Evolutionary conservation across 1,140 invertebrate genomes (phyloP).

Genomic region (Anastrepha obliqua): DNA sequence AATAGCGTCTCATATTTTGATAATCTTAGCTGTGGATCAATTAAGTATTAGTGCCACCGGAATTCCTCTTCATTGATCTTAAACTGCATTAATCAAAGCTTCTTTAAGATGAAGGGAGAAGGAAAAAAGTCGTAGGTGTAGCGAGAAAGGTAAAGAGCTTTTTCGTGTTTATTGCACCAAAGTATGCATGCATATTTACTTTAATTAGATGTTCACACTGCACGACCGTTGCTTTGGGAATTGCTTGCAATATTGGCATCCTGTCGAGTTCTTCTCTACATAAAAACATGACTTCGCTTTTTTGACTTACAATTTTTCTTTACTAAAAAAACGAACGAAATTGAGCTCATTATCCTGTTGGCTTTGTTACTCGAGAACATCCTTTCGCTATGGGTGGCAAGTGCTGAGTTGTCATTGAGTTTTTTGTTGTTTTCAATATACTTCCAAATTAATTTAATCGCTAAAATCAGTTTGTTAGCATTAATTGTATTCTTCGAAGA

Average conservation of each 20-base stretch:
- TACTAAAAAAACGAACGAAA: neutral
- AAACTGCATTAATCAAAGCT: neutral
- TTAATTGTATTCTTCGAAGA: conserved; percentile 34
- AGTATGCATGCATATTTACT: conserved; percentile 2
- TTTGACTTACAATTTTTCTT: neutral
- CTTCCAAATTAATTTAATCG: conserved; percentile 38
- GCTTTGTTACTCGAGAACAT: neutral
- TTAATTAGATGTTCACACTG: conserved; percentile 21
- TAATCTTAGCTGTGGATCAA: neutral
- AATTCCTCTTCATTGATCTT: neutral
- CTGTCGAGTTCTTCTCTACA: neutral
- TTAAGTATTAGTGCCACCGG: neutral
- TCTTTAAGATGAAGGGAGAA: neutral
- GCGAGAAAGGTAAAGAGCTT: neutral
- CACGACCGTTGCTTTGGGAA: neutral
- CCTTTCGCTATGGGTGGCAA: neutral
- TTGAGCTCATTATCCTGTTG: conserved; percentile 1
- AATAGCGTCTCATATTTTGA: too few species aligned
- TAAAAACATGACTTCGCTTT: conserved; percentile 25
- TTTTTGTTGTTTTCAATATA: conserved; percentile 6
- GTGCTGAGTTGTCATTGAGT: conserved; percentile 41
- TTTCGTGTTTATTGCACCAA: neutral
- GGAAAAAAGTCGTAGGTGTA: neutral
- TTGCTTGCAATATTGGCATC: conserved; percentile 39
- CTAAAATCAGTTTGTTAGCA: conserved; percentile 51